Conservation (phyloP, 2,113 vertebrate genomes). For the Nipponia nippon region DNA sequence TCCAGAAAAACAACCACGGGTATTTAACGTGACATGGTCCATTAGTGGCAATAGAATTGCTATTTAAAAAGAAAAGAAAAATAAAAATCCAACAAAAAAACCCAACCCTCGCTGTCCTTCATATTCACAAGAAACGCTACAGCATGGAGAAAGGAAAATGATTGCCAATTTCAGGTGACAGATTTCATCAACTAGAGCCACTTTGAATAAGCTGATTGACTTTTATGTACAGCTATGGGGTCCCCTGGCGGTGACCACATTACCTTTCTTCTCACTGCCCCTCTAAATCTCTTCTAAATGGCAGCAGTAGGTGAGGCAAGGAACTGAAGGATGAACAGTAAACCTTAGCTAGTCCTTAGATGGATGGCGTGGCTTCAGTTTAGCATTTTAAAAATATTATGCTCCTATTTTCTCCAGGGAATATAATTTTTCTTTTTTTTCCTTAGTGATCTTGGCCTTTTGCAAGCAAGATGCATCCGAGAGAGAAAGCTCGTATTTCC, state of each 20-base stretch:
- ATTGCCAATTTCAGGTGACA: background rate
- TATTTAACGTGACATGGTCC: background rate
- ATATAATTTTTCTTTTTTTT: background rate
- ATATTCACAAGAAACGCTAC: background rate
- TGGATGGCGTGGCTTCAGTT: background rate
- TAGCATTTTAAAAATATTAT: background rate
- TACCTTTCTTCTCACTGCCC: background rate
- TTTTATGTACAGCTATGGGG: background rate
- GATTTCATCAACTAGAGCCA: background rate
- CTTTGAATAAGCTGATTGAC: background rate
- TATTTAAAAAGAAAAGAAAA: background rate
- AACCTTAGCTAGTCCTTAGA: background rate
- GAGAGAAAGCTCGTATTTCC: background rate
- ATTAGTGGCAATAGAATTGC: background rate
- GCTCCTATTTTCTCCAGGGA: background rate
- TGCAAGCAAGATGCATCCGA: background rate
- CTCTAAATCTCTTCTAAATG: background rate
- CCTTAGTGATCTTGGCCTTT: background rate
- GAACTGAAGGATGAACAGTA: background rate
- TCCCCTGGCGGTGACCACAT: rapidly evolving
- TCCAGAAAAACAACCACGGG: background rate
- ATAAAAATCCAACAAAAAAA: too few relatives aligned
- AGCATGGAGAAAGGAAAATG: background rate
- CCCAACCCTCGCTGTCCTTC: background rate
- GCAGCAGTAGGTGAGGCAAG: background rate